Evolutionary conservation across 2,797 vertebrate genomes (phyloP).

Genomic region (Sebastes oblongus): DNA sequence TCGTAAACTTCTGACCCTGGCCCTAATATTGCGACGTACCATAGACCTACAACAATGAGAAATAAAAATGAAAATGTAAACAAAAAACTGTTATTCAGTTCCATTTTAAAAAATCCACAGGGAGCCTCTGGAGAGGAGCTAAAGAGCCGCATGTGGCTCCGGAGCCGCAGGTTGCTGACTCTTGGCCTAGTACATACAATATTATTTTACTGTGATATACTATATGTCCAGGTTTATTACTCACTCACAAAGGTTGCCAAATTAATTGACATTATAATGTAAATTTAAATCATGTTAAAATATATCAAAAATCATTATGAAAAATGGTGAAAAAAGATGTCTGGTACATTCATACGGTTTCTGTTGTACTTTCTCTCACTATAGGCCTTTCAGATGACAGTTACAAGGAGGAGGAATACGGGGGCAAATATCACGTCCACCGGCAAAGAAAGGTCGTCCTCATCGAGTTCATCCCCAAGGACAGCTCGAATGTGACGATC

Average conservation of each 20-base stretch:
- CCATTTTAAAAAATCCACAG: too few species aligned
- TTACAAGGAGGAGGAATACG: not conserved
- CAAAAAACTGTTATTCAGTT: accelerated
- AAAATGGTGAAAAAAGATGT: not conserved
- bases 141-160: too few species aligned
- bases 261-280: not conserved
- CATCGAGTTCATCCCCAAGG: not conserved
- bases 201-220: not conserved
- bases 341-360: not conserved
- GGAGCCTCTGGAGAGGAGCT: too few species aligned
- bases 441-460: accelerated
- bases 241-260: not conserved
- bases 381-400: not conserved
- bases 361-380: not conserved
- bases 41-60: too few species aligned
- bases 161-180: too few species aligned
- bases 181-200: not conserved
- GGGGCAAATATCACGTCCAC: accelerated
- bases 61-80: too few species aligned
- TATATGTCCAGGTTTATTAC: not conserved
- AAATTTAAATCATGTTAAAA: not conserved
- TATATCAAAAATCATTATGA: not conserved
- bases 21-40: too few species aligned
- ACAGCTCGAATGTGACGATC: not conserved
- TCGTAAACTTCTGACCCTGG: too few species aligned